Evolutionary conservation across 1,140 invertebrate species (phyloP), one percentile per base, ranked within the genome.

Genomic region (Cydia strobilella): DNA sequence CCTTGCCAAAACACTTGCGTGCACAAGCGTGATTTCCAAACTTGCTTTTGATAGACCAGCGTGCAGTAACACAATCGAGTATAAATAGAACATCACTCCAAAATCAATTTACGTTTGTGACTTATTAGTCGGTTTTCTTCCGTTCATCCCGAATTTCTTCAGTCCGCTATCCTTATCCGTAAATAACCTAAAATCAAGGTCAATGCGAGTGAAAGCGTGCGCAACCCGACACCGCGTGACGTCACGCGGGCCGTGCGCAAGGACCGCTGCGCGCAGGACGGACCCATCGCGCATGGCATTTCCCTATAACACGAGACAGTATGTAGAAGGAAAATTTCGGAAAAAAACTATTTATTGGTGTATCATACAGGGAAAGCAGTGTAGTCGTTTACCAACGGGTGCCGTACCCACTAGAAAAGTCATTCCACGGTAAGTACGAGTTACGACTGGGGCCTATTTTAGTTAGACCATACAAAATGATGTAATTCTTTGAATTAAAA

Each of bases 211-310:
- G 85, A 85, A 72, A 75, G 82, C 74, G 78, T 42, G 66, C 23
- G 83, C 78, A 90, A 91, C 79, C 82, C 83, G 86, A 91, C 82
- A 89, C 86, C 84, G 78, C 27, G 85, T 89, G 85, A 89, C 89
- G 89, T 87, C 88, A 86, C 81, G 66, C 86, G 90, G 80, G 90
- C 90, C 90, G 90, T 91, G 90, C 88, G 90, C 90, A 91, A 76
- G 79, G 80, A 77, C 72, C 79, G 75, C 78, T 66, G 73, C 71
- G 71, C 62, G 72, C 82, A 59, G 75, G 73, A 87, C 18, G 71
- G 80, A 81, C 77, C 79, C 83, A 86, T 27, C 20, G 45, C 48
- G 6, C 13, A 27, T 20, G 62, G 72, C 42, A 66, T 74, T 62
- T 45, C 6, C 6, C 31, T 35, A 45, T 13, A 45, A 45, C 42